A percentile compares a stretch with the other conserved stretches of the same genome.
Evolutionary conservation across 2,888 invertebrate species (phyloP).

Genomic region (Proisotoma minuta): DNA sequence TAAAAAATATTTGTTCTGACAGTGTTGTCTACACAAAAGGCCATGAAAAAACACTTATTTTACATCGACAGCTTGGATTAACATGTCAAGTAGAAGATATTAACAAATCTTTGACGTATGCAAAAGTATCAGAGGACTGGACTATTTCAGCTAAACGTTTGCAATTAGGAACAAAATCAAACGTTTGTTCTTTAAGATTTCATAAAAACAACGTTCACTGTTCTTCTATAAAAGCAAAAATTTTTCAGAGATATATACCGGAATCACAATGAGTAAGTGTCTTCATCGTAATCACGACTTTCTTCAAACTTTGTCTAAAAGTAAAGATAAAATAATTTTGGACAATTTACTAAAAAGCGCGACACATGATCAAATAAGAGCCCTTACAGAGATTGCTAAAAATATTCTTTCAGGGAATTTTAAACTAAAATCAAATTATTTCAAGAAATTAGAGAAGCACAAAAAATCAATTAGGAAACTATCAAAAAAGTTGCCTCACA

Average conservation of each 20-base stretch:
- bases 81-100: not conserved
- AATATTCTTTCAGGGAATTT: constrained; percentile 7
- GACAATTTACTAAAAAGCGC: not conserved
- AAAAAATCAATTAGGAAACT: not conserved
- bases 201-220: not conserved
- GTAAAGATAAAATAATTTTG: not conserved
- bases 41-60: not conserved
- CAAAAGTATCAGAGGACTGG: not conserved
- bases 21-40: not conserved
- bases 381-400: constrained; percentile 4
- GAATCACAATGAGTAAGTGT: not conserved
- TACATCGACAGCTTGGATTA: not conserved
- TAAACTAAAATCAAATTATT: not conserved
- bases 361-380: constrained; percentile 1
- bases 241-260: not conserved
- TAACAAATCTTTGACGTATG: not conserved
- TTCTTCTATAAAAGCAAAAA: not conserved
- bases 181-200: not conserved
- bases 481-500: not conserved
- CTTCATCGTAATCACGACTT: not conserved
- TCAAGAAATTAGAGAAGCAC: not conserved
- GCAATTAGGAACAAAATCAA: not conserved
- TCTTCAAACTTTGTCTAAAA: not conserved
- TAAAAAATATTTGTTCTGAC: not conserved
- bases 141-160: not conserved